Percentiles rank a stretch among this genome's conserved stretches.
phyloP scores from a whole-genome alignment of 2,888 invertebrate genomes.

The Mimachlamys varia region DNA sequence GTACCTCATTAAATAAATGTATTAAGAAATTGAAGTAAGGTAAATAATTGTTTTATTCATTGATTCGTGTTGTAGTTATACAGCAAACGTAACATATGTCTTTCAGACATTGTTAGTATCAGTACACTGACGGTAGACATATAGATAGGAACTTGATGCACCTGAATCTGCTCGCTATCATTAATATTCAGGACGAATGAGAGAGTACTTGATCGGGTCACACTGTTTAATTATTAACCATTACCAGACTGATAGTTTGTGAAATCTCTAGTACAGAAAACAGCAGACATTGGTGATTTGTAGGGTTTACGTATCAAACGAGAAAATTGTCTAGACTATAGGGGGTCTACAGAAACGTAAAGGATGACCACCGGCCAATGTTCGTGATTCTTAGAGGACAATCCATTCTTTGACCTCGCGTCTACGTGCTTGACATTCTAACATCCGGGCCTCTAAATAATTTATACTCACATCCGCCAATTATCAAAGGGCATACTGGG shows the following conservation, averaged over 20 bases:
- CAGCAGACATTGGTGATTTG: not conserved
- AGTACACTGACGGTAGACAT: no score
- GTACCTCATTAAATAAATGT: no score
- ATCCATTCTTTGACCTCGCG: not conserved
- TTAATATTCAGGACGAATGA: no score
- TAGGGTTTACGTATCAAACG: not conserved
- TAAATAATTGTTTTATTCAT: no score
- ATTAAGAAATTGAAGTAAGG: no score
- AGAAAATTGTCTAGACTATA: not conserved
- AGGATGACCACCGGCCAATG: not conserved
- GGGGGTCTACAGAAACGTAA: not conserved
- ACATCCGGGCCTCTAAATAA: slow-evolving; percentile 7
- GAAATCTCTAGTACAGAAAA: not conserved
- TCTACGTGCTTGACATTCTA: not conserved
- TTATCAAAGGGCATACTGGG: slow-evolving; percentile 88
- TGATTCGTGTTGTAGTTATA: no score
- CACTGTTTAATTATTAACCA: no score
- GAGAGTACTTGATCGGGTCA: no score
- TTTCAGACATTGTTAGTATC: no score
- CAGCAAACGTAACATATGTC: no score
- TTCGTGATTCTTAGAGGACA: not conserved
- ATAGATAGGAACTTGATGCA: no score
- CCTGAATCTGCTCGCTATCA: no score
- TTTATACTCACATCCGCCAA: slow-evolving; percentile 88
- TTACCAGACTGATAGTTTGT: not conserved